phyloP scores from a whole-genome alignment of 1,140 invertebrate genomes.

The Drosophila santomea region DNA sequence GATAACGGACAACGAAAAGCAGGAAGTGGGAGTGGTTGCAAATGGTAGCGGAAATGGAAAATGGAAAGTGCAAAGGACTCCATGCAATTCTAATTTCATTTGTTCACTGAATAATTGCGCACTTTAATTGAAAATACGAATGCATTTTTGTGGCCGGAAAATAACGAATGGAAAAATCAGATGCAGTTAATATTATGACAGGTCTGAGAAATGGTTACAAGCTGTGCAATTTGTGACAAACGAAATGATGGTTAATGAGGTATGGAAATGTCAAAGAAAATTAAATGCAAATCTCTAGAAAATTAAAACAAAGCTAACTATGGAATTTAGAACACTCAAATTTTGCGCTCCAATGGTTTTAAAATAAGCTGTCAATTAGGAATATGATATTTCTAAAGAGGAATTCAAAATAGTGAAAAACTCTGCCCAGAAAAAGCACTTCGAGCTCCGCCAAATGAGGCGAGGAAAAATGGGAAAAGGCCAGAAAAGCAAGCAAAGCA shows the following conservation, averaged over 20 bases:
- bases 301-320: constrained; percentile 27
- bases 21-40: constrained; percentile 7
- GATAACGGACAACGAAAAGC: constrained; percentile 26
- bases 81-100: not conserved
- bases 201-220: too few relatives aligned
- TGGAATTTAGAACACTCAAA: constrained; percentile 28
- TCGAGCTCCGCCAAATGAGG: constrained; percentile 36
- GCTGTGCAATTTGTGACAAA: too few relatives aligned
- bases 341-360: constrained; percentile 13
- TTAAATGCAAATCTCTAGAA: constrained; percentile 8
- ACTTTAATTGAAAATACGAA: constrained; percentile 31
- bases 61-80: constrained; percentile 14
- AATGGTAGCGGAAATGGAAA: not conserved
- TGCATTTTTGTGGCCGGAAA: not conserved
- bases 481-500: constrained; percentile 19
- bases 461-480: constrained; percentile 11
- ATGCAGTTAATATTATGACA: constrained; percentile 9
- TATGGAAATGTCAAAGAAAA: constrained; percentile 24
- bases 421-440: constrained; percentile 28
- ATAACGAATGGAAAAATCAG: not conserved
- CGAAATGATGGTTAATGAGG: constrained; percentile 32
- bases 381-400: not conserved
- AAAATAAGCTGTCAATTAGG: constrained; percentile 29
- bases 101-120: constrained; percentile 6
- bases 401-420: not conserved